Percentiles rank a stretch among this genome's conserved stretches.
Evolutionary conservation across 2,797 vertebrate species (phyloP).

Genomic region (Propithecus perrieri): DNA sequence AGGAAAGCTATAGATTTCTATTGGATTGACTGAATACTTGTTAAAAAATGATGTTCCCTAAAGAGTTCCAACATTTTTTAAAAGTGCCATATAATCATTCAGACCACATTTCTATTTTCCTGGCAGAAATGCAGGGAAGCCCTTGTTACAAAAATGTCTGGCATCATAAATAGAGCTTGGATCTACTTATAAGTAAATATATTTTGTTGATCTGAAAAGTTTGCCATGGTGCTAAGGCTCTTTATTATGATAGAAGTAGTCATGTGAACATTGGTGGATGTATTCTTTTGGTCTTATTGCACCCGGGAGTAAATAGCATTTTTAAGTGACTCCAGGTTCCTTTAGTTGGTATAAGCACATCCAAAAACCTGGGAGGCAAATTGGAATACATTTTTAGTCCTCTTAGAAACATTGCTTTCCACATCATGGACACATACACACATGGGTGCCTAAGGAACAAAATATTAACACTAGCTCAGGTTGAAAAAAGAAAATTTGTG

Average conservation of each 20-base stretch:
- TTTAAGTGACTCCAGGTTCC: background rate
- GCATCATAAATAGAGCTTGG: background rate
- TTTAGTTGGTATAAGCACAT: background rate
- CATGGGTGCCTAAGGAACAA: background rate
- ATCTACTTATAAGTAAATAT: background rate
- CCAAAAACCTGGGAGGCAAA: background rate
- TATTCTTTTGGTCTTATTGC: background rate
- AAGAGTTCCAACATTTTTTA: background rate
- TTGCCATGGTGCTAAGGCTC: background rate
- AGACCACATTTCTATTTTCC: background rate
- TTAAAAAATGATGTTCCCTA: background rate
- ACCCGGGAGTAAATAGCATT: background rate
- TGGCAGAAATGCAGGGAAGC: background rate
- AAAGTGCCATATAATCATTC: background rate
- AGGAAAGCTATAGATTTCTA: background rate
- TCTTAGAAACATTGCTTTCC: background rate
- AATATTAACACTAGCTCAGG: background rate
- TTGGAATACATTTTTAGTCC: background rate
- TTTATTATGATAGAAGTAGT: background rate
- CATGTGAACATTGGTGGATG: background rate
- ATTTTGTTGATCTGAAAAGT: constrained; percentile 13
- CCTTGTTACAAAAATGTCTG: constrained; percentile 27
- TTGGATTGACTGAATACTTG: constrained; percentile 13
- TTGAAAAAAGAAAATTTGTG: background rate
- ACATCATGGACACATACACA: background rate